These are phyloP conservation scores for Tylochromis polylepis DNA, from an alignment of 2,113 vertebrate species.

Conservation along the genomic window DNA sequence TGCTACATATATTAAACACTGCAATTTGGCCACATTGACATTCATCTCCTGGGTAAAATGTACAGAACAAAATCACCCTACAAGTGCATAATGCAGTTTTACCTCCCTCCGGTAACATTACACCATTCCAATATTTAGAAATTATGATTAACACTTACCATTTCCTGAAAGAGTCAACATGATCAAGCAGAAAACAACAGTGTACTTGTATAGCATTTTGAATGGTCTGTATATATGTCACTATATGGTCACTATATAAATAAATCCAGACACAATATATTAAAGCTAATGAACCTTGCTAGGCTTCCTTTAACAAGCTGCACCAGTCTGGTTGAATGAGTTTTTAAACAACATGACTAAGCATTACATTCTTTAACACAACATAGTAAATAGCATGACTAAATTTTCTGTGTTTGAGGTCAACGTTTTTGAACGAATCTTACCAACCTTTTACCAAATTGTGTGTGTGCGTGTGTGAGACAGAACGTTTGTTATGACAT, in stretches of 20 bases:
- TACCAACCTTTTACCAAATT: not conserved
- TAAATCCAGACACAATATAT: not conserved
- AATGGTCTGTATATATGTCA: too few species aligned
- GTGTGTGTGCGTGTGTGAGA: not conserved
- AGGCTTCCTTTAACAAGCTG: not conserved
- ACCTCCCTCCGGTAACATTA: too few species aligned
- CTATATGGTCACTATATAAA: too few species aligned
- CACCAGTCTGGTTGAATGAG: accelerated
- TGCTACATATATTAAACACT: not conserved
- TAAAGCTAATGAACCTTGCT: not conserved
- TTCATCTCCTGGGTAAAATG: not conserved
- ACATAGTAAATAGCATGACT: not conserved
- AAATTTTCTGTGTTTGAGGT: accelerated
- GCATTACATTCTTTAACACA: not conserved
- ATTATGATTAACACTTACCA: not conserved
- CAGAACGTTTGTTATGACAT: not conserved
- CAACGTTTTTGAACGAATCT: not conserved
- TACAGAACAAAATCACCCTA: not conserved
- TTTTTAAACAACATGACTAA: not conserved
- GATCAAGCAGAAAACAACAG: not conserved
- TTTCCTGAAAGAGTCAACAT: not conserved
- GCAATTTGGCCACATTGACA: not conserved
- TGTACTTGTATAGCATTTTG: not conserved
- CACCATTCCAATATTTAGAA: not conserved
- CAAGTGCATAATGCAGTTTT: not conserved